Percentiles rank a stretch among this genome's conserved stretches.
These are phyloP conservation scores for Drosophila arawakana DNA, from an alignment of 1,140 invertebrate genomes.

Conservation along the genomic window DNA sequence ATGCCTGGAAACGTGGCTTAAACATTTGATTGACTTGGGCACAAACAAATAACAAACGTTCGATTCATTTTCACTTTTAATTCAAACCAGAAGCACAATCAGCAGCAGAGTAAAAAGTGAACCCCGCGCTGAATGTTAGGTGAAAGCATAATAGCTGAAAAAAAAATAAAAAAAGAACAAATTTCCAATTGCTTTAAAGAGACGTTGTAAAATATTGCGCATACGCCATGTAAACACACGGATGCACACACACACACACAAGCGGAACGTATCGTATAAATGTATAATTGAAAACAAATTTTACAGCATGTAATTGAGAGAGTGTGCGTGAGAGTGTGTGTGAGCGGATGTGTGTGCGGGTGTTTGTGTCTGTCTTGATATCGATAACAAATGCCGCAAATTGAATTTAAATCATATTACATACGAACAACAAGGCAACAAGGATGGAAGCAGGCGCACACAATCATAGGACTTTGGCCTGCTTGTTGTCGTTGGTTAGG, in stretches of 20 bases:
- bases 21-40: slow-evolving; percentile 54
- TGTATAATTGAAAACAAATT: slow-evolving; percentile 80
- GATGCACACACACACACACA: slow-evolving; percentile 1
- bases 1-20: slow-evolving; percentile 44
- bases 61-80: slow-evolving; percentile 49
- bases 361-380: slow-evolving; percentile 63
- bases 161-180: slow-evolving; percentile 1
- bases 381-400: slow-evolving; percentile 81
- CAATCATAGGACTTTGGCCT: slow-evolving; percentile 4
- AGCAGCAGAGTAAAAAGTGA: neutral
- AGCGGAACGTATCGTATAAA: slow-evolving; percentile 57
- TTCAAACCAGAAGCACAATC: slow-evolving; percentile 4
- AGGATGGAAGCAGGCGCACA: slow-evolving; percentile 16
- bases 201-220: slow-evolving; percentile 70
- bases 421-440: slow-evolving; percentile 42
- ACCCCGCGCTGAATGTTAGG: slow-evolving; percentile 3
- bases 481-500: slow-evolving; percentile 21
- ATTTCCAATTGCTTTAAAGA: slow-evolving; percentile 64
- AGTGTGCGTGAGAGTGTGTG: slow-evolving; percentile 51
- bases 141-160: too few species aligned
- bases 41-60: slow-evolving; percentile 2
- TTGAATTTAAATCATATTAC: slow-evolving; percentile 81
- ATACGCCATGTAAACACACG: slow-evolving; percentile 52
- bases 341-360: slow-evolving; percentile 25
- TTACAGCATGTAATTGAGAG: slow-evolving; percentile 75